Conservation (phyloP, 2,888 invertebrate species). For the Pyralis farinalis region DNA sequence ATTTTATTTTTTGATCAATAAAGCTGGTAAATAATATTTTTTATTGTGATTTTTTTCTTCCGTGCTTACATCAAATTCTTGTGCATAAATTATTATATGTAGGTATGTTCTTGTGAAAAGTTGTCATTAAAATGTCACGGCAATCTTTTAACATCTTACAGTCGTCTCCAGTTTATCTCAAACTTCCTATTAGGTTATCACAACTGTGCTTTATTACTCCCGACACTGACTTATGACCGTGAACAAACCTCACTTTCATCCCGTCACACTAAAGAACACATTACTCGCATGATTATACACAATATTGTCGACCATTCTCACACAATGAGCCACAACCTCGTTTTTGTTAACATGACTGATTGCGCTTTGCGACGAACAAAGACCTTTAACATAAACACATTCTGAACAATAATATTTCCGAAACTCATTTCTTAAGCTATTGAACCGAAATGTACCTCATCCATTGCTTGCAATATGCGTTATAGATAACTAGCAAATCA, state of each 20-base stretch:
- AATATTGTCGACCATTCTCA: slow-evolving; percentile 40
- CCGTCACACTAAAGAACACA: slow-evolving; percentile 42
- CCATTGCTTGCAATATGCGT: slow-evolving; percentile 22
- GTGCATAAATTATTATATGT: too few species aligned
- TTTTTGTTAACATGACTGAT: slow-evolving; percentile 74
- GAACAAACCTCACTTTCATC: slow-evolving; percentile 54
- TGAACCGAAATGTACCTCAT: slow-evolving; percentile 7
- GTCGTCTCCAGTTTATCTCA: slow-evolving; percentile 13
- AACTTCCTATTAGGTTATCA: slow-evolving; percentile 42
- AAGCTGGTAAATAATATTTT: too few species aligned
- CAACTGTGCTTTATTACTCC: slow-evolving; percentile 30
- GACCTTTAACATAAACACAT: slow-evolving; percentile 63
- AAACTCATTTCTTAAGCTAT: slow-evolving; percentile 9
- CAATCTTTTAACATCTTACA: neutral
- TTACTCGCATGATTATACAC: slow-evolving; percentile 41
- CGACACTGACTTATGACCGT: slow-evolving; percentile 53
- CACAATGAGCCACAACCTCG: slow-evolving; percentile 62
- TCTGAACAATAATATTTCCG: slow-evolving; percentile 44
- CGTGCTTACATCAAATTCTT: too few species aligned
- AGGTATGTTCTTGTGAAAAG: too few species aligned
- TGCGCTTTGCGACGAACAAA: slow-evolving; percentile 63
- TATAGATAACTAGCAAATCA: neutral
- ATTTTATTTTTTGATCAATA: too few species aligned
- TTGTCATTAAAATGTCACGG: too few species aligned
- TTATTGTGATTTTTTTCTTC: too few species aligned